Conservation (phyloP, 2,888 invertebrate species). For the Endotricha flammealis region DNA sequence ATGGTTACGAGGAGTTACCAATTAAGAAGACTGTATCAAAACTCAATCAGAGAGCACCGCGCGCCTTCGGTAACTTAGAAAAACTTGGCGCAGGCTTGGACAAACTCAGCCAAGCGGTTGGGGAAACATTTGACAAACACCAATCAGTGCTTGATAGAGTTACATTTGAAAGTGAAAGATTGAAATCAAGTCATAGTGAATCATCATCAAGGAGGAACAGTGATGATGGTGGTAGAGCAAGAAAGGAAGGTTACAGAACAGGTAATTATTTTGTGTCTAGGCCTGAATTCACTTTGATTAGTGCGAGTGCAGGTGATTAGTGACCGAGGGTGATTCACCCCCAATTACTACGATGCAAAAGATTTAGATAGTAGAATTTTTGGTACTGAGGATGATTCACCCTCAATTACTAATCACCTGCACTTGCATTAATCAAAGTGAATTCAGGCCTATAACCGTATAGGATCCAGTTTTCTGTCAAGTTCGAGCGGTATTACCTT, state of each 20-base stretch:
- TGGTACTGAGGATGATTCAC: no score
- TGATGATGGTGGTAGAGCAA: conserved; percentile 49
- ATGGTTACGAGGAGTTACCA: conserved; percentile 45
- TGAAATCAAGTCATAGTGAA: conserved; percentile 52
- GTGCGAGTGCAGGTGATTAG: no score
- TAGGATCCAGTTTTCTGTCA: no score
- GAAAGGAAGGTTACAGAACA: conserved; percentile 41
- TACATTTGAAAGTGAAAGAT: conserved; percentile 56
- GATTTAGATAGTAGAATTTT: no score
- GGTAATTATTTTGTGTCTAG: no score
- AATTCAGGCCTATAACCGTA: no score
- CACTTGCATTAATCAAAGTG: no score
- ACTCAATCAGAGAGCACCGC: conserved; percentile 36
- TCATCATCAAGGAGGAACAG: conserved; percentile 64
- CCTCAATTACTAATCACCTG: no score
- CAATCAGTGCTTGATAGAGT: conserved; percentile 44
- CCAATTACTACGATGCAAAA: no score
- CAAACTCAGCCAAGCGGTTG: conserved; percentile 28
- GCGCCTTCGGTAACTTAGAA: conserved; percentile 25
- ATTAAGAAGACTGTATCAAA: conserved; percentile 34
- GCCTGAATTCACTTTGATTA: no score
- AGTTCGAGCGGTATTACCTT: no score
- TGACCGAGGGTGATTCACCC: no score
- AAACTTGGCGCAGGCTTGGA: conserved; percentile 26
- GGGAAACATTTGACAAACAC: conserved; percentile 31